These are phyloP conservation scores for Saxidomus purpurata DNA, from an alignment of 1,140 invertebrate species.

Conservation along the genomic window DNA sequence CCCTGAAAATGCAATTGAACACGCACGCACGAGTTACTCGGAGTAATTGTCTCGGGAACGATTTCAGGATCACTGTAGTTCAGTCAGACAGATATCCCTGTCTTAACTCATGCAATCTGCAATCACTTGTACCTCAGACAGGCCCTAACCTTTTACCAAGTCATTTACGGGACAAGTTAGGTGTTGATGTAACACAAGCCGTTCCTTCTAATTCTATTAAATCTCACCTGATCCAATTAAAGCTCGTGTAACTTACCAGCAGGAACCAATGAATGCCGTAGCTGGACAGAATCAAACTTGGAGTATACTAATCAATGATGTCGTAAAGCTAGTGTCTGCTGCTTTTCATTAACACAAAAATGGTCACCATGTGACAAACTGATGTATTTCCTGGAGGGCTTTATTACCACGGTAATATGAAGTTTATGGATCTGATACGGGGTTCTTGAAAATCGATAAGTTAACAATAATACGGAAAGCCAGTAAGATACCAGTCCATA, in stretches of 20 bases:
- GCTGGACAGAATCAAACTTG: background rate
- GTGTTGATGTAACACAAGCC: background rate
- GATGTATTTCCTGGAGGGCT: background rate
- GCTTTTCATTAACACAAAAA: background rate
- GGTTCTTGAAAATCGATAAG: background rate
- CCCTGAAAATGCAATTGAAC: too few species aligned
- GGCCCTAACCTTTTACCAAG: background rate
- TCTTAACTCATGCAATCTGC: background rate
- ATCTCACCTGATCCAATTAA: constrained; percentile 20
- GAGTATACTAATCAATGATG: background rate
- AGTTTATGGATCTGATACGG: background rate
- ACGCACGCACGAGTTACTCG: too few species aligned
- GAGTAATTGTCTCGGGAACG: too few species aligned
- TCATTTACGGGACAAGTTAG: background rate
- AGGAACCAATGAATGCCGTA: background rate
- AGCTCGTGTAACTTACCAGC: background rate
- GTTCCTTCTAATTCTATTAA: background rate
- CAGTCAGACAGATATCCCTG: too few species aligned
- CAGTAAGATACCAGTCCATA: background rate
- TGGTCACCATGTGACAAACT: background rate
- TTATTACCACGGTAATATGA: constrained; percentile 26
- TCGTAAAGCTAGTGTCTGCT: background rate
- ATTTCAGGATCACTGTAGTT: too few species aligned
- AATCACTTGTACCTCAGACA: background rate
- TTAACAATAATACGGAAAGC: background rate